Percentiles rank a stretch among this genome's conserved stretches.
Conservation (phyloP, 1,140 invertebrate genomes). For the Chrysopa pallens region DNA sequence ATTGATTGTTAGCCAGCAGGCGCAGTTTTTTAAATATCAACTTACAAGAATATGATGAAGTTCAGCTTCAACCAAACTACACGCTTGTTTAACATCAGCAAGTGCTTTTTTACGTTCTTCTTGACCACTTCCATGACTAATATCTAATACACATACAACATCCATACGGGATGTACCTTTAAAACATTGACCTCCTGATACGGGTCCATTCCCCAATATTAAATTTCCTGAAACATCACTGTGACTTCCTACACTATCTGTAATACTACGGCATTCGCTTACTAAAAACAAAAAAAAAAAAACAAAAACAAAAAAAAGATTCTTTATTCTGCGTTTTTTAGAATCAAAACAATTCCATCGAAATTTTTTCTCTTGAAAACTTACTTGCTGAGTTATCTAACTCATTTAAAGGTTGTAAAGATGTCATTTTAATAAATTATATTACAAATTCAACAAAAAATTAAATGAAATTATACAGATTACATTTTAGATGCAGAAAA, state of each 20-base stretch:
- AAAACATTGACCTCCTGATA: slow-evolving; percentile 4
- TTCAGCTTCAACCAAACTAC: slow-evolving; percentile 57
- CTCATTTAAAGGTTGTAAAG: no score
- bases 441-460: no score
- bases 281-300: not conserved
- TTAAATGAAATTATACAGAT: no score
- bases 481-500: no score
- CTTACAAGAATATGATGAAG: slow-evolving; percentile 66
- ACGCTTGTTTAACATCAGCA: slow-evolving; percentile 69
- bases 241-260: slow-evolving; percentile 52
- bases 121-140: slow-evolving; percentile 45
- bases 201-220: slow-evolving; percentile 25
- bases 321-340: no score
- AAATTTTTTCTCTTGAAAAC: no score
- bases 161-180: slow-evolving; percentile 49
- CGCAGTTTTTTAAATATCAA: slow-evolving; percentile 5
- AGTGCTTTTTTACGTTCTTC: slow-evolving; percentile 57
- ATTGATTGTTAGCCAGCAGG: not conserved
- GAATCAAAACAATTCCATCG: no score
- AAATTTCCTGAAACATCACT: slow-evolving; percentile 50
- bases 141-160: slow-evolving; percentile 78
- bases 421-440: no score
- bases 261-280: slow-evolving; percentile 37
- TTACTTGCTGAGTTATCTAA: no score
- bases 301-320: no score